Evolutionary conservation across 2,888 invertebrate species (phyloP).

Genomic region (Eumacrocentrus americanus): DNA sequence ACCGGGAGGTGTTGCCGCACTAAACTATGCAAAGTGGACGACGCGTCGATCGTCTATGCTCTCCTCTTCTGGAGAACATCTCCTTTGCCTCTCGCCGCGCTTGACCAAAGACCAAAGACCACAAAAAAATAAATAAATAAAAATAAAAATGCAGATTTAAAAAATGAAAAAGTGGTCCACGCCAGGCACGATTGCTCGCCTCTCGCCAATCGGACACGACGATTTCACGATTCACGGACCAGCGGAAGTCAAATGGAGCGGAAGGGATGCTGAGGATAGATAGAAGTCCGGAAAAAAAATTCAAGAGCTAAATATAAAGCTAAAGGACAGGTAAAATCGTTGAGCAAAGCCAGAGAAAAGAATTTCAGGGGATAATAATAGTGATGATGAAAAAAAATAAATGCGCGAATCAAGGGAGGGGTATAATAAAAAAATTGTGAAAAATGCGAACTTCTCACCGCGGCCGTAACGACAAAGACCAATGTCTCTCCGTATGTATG

Average conservation of each 20-base stretch:
- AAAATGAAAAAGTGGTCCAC: conserved; percentile 3
- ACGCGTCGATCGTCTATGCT: conserved; percentile 30
- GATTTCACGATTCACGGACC: conserved; percentile 23
- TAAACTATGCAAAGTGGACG: conserved; percentile 56
- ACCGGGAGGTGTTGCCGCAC: conserved; percentile 57
- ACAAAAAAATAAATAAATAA: too few species aligned
- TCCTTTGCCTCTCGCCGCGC: conserved; percentile 16
- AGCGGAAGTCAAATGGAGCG: conserved; percentile 12
- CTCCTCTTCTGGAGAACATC: conserved; percentile 24
- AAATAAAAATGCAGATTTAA: too few species aligned
- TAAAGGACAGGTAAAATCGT: too few species aligned
- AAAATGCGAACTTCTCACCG: conserved; percentile 61
- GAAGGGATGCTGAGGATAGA: conserved; percentile 5
- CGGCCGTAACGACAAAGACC: conserved; percentile 53
- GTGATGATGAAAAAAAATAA: background rate
- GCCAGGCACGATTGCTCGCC: conserved; percentile 9
- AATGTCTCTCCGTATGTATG: conserved; percentile 33
- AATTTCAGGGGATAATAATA: conserved; percentile 4
- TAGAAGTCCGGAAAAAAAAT: background rate
- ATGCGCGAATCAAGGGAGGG: conserved; percentile 16
- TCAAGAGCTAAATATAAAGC: background rate
- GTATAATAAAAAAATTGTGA: conserved; percentile 52
- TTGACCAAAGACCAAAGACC: too few species aligned
- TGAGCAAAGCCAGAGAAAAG: background rate
- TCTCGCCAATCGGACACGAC: conserved; percentile 16